These are phyloP conservation scores for Macrosiphum euphorbiae DNA, from an alignment of 2,888 invertebrate genomes.

Conservation along the genomic window DNA sequence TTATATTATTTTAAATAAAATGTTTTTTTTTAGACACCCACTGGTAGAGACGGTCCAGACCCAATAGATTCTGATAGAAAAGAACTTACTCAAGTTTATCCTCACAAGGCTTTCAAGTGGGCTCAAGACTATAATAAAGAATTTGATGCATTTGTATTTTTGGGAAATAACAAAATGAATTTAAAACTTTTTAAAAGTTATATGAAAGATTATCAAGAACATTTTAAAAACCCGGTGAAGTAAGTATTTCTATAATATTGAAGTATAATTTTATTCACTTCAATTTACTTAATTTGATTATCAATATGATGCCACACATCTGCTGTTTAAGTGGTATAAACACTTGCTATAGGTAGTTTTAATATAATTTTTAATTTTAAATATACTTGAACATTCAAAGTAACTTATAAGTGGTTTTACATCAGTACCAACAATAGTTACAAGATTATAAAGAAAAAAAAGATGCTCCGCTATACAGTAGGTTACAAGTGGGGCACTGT, in stretches of 20 bases:
- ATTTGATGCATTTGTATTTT: slow-evolving; percentile 60
- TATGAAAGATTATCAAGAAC: slow-evolving; percentile 13
- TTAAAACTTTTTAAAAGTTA: background rate
- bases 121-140: slow-evolving; percentile 38
- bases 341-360: background rate
- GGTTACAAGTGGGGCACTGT: no score
- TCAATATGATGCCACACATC: background rate
- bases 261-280: background rate
- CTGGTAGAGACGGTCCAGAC: background rate
- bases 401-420: background rate
- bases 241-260: slow-evolving; percentile 16
- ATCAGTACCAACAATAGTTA: background rate
- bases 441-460: background rate
- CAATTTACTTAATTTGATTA: background rate
- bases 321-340: background rate
- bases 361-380: background rate
- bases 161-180: slow-evolving; percentile 59
- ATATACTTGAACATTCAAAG: background rate
- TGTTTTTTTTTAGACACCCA: background rate
- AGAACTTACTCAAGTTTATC: background rate
- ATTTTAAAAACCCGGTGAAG: slow-evolving; percentile 39
- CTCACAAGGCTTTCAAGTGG: slow-evolving; percentile 20
- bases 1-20: background rate
- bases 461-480: no score
- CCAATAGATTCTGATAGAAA: background rate